These are phyloP conservation scores for Drosophila nigritarsus DNA, from an alignment of 2,888 invertebrate genomes.

Conservation along the genomic window DNA sequence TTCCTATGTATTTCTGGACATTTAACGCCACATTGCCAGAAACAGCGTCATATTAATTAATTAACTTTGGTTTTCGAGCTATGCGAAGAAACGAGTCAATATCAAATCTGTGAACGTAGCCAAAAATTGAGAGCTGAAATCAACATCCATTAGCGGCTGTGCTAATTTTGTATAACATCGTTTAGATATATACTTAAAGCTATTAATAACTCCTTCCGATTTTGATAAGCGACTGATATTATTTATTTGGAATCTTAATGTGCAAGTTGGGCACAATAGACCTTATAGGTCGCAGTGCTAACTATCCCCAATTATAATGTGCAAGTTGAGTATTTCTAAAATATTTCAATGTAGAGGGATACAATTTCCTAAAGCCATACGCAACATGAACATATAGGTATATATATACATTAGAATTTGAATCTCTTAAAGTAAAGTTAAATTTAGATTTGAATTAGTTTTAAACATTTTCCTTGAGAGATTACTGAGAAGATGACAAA, in stretches of 20 bases:
- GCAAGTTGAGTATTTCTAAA: no score
- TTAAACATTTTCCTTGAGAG: background rate
- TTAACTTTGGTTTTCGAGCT: conserved; percentile 52
- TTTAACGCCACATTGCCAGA: background rate
- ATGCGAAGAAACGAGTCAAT: conserved; percentile 23
- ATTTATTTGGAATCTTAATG: background rate
- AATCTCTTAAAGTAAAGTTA: background rate
- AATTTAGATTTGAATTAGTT: background rate
- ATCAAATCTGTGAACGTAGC: background rate
- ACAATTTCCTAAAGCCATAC: background rate
- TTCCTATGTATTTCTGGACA: background rate
- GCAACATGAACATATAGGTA: no score
- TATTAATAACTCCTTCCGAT: background rate
- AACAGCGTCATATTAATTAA: conserved; percentile 11
- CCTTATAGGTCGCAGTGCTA: no score
- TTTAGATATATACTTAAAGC: background rate
- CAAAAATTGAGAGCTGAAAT: conserved; percentile 15
- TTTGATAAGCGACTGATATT: background rate
- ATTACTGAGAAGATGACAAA: no score
- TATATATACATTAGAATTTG: no score
- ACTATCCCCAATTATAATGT: no score
- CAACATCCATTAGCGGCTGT: conserved; percentile 30
- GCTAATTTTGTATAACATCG: conserved; percentile 28
- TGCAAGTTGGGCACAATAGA: no score
- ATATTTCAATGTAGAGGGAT: background rate